Evolutionary conservation across 1,140 invertebrate species (phyloP).

Genomic region (Lordiphosa clarofinis): DNA sequence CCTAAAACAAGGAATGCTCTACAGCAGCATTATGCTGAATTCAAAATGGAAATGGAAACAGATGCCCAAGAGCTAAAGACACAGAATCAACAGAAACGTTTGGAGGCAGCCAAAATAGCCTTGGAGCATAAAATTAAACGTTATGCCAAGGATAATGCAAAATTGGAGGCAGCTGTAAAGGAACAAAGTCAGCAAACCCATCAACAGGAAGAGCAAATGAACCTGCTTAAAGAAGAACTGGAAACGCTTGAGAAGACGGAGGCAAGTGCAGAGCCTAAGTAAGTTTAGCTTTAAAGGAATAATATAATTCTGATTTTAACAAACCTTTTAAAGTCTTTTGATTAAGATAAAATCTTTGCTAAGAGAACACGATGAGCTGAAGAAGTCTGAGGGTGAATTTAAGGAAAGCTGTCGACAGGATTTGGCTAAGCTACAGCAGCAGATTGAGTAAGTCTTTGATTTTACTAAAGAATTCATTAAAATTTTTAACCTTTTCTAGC

Average conservation of each 20-base stretch:
- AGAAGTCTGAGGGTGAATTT: conserved; percentile 87
- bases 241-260: conserved; percentile 80
- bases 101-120: conserved; percentile 82
- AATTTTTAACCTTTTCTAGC: conserved; percentile 51
- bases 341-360: conserved; percentile 85
- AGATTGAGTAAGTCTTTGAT: conserved; percentile 81
- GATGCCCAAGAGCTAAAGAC: conserved; percentile 79
- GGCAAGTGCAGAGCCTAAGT: conserved; percentile 80
- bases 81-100: conserved; percentile 81
- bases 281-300: conserved; percentile 13
- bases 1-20: conserved; percentile 79
- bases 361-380: conserved; percentile 86
- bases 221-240: conserved; percentile 65
- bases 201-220: conserved; percentile 63
- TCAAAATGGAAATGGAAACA: conserved; percentile 79
- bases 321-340: conserved; percentile 80
- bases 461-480: too few species aligned
- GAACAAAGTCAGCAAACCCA: conserved; percentile 73
- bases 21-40: conserved; percentile 82
- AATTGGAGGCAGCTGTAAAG: conserved; percentile 79
- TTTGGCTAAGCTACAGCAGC: conserved; percentile 82
- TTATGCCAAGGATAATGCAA: conserved; percentile 68
- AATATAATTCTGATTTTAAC: neutral
- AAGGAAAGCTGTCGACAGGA: conserved; percentile 87
- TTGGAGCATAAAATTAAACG: conserved; percentile 77